phyloP scores from a whole-genome alignment of 2,113 vertebrate species.

The Micronycteris hirsuta region DNA sequence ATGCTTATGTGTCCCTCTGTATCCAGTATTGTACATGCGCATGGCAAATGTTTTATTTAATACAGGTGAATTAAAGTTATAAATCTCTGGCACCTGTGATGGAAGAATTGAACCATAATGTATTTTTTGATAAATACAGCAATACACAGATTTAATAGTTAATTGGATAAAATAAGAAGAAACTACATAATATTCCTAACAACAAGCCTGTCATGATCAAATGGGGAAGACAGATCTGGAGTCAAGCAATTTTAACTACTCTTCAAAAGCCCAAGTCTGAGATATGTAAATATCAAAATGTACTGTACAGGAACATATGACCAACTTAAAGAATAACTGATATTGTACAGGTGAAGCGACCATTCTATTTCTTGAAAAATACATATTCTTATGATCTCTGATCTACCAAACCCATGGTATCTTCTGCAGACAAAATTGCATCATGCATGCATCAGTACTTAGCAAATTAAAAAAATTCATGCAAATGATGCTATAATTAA shows the following conservation, averaged over 20 bases:
- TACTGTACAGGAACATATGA: background rate
- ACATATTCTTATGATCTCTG: background rate
- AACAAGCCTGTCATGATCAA: background rate
- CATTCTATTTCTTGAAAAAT: background rate
- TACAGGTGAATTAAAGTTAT: background rate
- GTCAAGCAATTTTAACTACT: background rate
- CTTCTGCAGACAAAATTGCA: background rate
- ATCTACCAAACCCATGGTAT: background rate
- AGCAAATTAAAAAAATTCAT: background rate
- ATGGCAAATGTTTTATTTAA: background rate
- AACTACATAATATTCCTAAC: background rate
- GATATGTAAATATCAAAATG: background rate
- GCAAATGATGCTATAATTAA: background rate
- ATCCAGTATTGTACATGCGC: background rate
- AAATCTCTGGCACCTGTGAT: background rate
- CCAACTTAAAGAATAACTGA: background rate
- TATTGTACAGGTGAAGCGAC: background rate
- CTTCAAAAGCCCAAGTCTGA: background rate
- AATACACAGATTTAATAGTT: background rate
- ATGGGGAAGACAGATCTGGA: background rate
- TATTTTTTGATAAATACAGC: background rate
- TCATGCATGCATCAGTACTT: background rate
- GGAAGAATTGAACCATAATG: background rate
- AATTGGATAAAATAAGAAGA: background rate
- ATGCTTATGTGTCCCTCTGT: background rate